Evolutionary conservation across 2,113 vertebrate genomes (phyloP), one percentile per base, ranked within the genome.

Genomic region (Aegithalos caudatus): DNA sequence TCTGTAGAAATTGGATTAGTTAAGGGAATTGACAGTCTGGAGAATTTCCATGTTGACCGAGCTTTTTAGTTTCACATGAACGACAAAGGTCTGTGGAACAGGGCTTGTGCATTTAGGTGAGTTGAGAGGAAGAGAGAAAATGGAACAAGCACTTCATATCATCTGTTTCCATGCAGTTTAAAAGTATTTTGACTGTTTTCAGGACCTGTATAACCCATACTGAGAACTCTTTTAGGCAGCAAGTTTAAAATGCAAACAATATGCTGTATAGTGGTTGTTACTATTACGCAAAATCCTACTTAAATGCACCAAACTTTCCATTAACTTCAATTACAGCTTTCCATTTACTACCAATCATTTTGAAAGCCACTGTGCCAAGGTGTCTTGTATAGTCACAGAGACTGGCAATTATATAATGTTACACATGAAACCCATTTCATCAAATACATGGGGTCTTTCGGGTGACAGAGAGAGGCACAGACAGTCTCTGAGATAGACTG

Each of bases 1-100:
- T 81, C 83, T 84, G 58, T 84, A 76, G 73, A 91, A 92, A 91
- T 14, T 64, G 47, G 42, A 85, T 91, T 76, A 65, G 62, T 42
- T 29, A 47, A 67, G 60, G 58, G 74, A 91, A 62, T 25, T 90
- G 91, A 80, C 38, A 77, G 74, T 73, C 71, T 31, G 2, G 51
- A 92, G 78, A 62, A 79, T 72, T 82, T 87, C 54, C 58, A 50
- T 66, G 74, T 90, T 95, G 74, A 90, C 74, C 77, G 84, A 92
- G 33, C 66, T 74, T 84, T 95, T 81, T 92, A 92, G 58, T 82
- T 79, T 69, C 93, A 91, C 38, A 18, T 65, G 65, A 92, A 66
- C 31, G 33, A 79, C 66, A 78, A 81, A 50, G 40, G 40, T 42
- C 86, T 76, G 57, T 72, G 44, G 72, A 88, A 78, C 40, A 82